phyloP scores from a whole-genome alignment of 2,888 invertebrate genomes.

The Rhogogaster chlorosoma region DNA sequence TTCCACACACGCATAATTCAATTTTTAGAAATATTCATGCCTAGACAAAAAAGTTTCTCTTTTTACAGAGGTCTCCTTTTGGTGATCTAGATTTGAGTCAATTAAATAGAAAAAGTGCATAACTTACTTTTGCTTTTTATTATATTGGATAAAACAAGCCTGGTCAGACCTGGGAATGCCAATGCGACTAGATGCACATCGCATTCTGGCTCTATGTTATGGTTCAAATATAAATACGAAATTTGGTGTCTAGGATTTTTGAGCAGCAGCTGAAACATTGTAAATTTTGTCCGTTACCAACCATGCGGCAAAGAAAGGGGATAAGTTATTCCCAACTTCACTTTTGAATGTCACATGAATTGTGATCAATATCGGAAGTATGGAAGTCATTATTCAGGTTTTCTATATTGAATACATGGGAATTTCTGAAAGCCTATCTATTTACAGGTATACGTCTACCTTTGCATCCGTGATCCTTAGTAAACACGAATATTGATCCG shows the following conservation, averaged over 20 bases:
- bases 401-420: background rate
- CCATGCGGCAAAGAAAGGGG: background rate
- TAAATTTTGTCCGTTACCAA: background rate
- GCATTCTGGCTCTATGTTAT: conserved; percentile 6
- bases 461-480: conserved; percentile 34
- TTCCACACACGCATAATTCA: too few relatives aligned
- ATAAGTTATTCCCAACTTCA: background rate
- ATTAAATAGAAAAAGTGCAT: background rate
- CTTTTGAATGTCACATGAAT: background rate
- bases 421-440: background rate
- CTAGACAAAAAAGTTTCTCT: background rate
- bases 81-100: background rate
- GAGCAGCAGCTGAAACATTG: conserved; percentile 25
- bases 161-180: conserved; percentile 4
- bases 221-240: conserved; percentile 3
- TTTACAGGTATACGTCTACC: conserved; percentile 6
- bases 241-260: conserved; percentile 24
- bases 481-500: background rate
- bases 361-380: background rate
- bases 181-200: background rate
- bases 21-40: background rate
- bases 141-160: conserved; percentile 30
- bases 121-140: conserved; percentile 21
- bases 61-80: background rate
- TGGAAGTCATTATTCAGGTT: background rate